Base-by-base conservation (phyloP, 1,140 invertebrate genomes). In the Sycophila sp. region DNA sequence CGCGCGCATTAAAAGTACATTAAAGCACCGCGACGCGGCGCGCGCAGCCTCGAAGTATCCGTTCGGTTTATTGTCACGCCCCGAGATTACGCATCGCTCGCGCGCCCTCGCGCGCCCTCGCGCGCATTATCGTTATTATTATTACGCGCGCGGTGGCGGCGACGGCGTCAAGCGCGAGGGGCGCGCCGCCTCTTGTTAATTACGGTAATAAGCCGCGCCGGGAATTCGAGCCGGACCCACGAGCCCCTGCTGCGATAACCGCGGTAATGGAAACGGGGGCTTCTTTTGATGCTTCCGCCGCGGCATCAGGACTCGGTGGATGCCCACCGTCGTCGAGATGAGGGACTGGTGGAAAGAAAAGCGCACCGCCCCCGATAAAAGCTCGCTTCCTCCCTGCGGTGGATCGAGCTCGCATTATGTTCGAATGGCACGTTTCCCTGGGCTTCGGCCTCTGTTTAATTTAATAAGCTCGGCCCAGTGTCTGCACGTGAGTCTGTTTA, bases 1-100 rank as follows among this genome's bases (percentile, higher is more conserved):
- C 42, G 11, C 47, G 36, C 51, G 34, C 51, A 70, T 70, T 64
- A 70, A 70, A 70, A 56, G 59, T 70, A 62, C 69, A 70, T 70
- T 70, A 70, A 62, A 69, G 55, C 10, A 2, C 2, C 15, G 19
- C 5, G 17, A 42, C 49, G 19, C 56, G 5, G 34, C 24, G 47
- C 10, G 10, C 8, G 17, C 24, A 19, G 15, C n/a, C n/a, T 24
- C 19, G 30, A 28, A 51, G 19, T 64, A 55, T 65, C 53, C 26
- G 11, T 63, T 53, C 45, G 67, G 58, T 63, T 69, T 69, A 63
- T 69, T 63, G 58, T 69, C 34, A 34, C 38, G n/a, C 17, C 26
- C 13, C 26, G 45, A 64, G 28, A 58, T 71, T 47, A 19, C 38
- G 45, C n/a, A n/a, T n/a, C n/a, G n/a, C n/a, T 47, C 36, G 7